phyloP scores from a whole-genome alignment of 2,888 invertebrate species.

The Trilocha varians region DNA sequence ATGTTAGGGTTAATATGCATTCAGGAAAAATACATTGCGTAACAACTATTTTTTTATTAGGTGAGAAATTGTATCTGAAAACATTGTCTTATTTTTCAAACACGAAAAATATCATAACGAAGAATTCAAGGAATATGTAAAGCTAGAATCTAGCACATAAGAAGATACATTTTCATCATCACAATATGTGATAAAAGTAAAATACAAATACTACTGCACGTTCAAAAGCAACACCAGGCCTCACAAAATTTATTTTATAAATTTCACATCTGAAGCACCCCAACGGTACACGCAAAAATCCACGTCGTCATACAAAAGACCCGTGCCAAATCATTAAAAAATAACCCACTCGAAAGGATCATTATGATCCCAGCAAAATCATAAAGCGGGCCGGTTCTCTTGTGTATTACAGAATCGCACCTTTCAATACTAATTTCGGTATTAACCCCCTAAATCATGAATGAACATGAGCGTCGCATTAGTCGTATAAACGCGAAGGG shows the following conservation, averaged over 20 bases:
- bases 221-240: no score
- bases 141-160: no score
- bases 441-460: conserved; percentile 60
- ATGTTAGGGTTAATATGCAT: no score
- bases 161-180: no score
- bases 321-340: conserved; percentile 34
- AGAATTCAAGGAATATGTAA: no score
- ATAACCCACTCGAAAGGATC: conserved; percentile 39
- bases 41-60: no score
- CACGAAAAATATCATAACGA: no score
- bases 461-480: conserved; percentile 54
- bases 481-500: conserved; percentile 36
- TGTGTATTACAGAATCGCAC: conserved; percentile 56
- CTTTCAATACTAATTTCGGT: conserved; percentile 64
- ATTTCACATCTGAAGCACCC: neutral
- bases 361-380: conserved; percentile 41
- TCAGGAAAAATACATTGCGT: no score
- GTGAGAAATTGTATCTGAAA: no score
- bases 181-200: no score
- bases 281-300: neutral
- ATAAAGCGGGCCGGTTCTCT: conserved; percentile 48
- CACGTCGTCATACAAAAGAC: conserved; percentile 7
- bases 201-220: neutral
- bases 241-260: neutral
- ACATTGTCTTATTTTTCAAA: no score